Conservation (phyloP, 2,888 invertebrate species). For the Lycocerus yunnanus region DNA sequence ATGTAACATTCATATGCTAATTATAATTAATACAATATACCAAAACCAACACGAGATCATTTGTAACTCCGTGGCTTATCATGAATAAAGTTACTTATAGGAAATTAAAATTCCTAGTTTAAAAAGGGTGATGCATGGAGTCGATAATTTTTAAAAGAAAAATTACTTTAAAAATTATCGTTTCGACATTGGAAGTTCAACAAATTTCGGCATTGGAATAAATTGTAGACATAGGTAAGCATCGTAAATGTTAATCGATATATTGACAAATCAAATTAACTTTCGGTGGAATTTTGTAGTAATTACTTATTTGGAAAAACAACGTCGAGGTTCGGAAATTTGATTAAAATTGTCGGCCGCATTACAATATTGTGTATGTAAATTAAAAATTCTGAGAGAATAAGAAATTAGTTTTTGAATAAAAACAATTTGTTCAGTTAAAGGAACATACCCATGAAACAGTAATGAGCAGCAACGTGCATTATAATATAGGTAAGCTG, state of each 20-base stretch:
- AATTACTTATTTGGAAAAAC: background rate
- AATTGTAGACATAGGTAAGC: background rate
- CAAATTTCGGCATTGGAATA: background rate
- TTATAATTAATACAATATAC: slow-evolving; percentile 24
- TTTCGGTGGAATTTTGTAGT: background rate
- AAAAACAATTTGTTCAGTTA: background rate
- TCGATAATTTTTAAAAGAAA: slow-evolving; percentile 11
- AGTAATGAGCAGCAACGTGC: background rate
- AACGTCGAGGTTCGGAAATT: background rate
- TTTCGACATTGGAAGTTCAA: background rate
- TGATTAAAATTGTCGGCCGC: background rate
- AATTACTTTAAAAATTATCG: background rate
- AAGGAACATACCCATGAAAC: background rate
- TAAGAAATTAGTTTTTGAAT: background rate
- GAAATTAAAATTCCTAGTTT: slow-evolving; percentile 21
- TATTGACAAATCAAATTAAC: background rate
- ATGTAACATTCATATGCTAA: slow-evolving; percentile 23
- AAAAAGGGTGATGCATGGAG: slow-evolving; percentile 16
- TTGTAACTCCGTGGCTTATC: slow-evolving; percentile 22
- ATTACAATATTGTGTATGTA: background rate
- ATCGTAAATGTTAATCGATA: background rate
- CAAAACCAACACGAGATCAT: slow-evolving; percentile 23
- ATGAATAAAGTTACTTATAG: slow-evolving; percentile 16
- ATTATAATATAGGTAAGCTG: background rate
- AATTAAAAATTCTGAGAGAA: background rate